Evolutionary conservation across 2,888 invertebrate genomes (phyloP).

Genomic region (Brachyopa scutellaris): DNA sequence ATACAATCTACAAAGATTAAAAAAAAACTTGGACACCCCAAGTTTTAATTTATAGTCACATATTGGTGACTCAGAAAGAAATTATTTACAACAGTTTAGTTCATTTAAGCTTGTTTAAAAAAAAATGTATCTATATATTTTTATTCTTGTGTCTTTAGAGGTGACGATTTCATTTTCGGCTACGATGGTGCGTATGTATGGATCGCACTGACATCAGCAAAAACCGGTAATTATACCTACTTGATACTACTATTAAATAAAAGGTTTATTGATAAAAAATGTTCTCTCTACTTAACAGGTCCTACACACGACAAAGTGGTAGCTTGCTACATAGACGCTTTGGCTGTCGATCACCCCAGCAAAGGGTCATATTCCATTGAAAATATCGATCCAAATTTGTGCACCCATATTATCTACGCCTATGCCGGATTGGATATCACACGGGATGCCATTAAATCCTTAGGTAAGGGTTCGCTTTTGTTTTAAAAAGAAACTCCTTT

Average conservation of each 20-base stretch:
- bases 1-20: too few relatives aligned
- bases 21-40: too few relatives aligned
- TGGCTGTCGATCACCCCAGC: slow-evolving; percentile 89
- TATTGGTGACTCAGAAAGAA: too few relatives aligned
- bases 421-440: slow-evolving; percentile 89
- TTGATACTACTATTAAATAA: slow-evolving; percentile 6
- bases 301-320: slow-evolving; percentile 88
- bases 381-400: slow-evolving; percentile 88
- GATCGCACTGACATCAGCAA: slow-evolving; percentile 59
- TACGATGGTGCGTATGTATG: slow-evolving; percentile 53
- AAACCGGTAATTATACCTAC: slow-evolving; percentile 60
- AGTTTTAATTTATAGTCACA: too few relatives aligned
- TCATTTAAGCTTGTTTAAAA: too few relatives aligned
- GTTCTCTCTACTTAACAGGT: slow-evolving; percentile 81
- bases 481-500: too few relatives aligned
- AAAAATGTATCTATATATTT: too few relatives aligned
- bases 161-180: slow-evolving; percentile 63
- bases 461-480: slow-evolving; percentile 83
- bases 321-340: slow-evolving; percentile 90
- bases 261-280: not conserved
- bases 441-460: slow-evolving; percentile 86
- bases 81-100: too few relatives aligned
- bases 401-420: slow-evolving; percentile 91
- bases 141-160: too few relatives aligned
- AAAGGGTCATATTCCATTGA: slow-evolving; percentile 86